Base-by-base conservation (phyloP, 2,113 vertebrate species). In the Mesembrinibis cayennensis region DNA sequence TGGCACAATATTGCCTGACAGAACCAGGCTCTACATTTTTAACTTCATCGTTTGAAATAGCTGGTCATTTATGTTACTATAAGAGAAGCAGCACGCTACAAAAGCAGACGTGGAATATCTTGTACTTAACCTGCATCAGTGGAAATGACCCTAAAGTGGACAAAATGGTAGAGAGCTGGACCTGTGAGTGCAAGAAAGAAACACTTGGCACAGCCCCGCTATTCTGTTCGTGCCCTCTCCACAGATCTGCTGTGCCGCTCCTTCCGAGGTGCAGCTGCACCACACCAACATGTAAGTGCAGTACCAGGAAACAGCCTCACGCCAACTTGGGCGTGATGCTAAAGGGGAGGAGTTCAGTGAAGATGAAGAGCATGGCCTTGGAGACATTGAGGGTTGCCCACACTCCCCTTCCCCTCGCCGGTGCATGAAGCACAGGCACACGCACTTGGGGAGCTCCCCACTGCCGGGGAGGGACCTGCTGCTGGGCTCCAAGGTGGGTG, bases 341-440 rank as follows among this genome's bases (percentile, higher is more conserved):
- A 7, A 62, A 23, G 13, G 23, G 13, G 13, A 83, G 38, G 27
- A 42, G 17, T 12, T 72, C 6, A 1, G 9, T 45, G 22, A 55
- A 72, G n/a, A 34, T 0, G 2, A 32, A 72, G 53, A 82, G 16
- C 23, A 2, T 2, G 20, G 44, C 23, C 45, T 50, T 89, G 52
- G 20, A 83, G 29, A 34, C 1, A 2, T 6, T 29, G 30, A 0
- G 0, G 5, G 9, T 47, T 36, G 40, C 18, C 45, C 0, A 0
- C 2, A 2, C 1, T 6, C 9, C 15, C 21, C 40, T 65, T 32
- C 26, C 26, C 11, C 38, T 79, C 8, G 0, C 25, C 5, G 11
- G 26, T 52, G 22, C n/a, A 17, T 4, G 25, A 42, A 10, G 53
- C 40, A 16, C 36, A 71, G 34, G 59, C 52, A 21, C 0, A 0